Base-by-base conservation (phyloP, 2,888 invertebrate genomes). In the Pseudoips prasinana region DNA sequence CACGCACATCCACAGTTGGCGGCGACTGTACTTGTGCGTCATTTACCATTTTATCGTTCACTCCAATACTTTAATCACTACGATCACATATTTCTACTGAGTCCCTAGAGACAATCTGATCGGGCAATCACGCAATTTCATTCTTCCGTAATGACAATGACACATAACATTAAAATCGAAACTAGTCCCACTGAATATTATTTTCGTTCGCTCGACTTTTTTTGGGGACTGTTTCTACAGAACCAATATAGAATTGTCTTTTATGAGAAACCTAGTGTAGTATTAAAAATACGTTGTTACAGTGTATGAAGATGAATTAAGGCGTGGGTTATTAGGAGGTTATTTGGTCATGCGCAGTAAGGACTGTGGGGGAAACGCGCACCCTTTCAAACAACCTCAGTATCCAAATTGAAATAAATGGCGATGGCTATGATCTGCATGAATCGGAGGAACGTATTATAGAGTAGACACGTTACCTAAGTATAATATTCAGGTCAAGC, bases 261-360 rank as follows among this genome's bases (percentile, higher is more conserved):
- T n/a, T n/a, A n/a, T n/a, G n/a, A n/a, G 14, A 14, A 14, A 14
- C 14, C 2, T 14, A 14, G 3, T 14, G 14, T 14, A 5, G 2
- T 14, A 14, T 5, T 3, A 14, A 14, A 14, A 5, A 59, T 53
- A 66, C 64, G 65, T 68, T 65, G 60, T 51, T 64, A 64, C 56
- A 71, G 68, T 68, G 58, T 69, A 67, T 69, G 73, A 70, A 63
- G 70, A 69, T 72, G 71, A 69, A 64, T 69, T 56, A 62, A 83
- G 80, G 82, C 77, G 83, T 84, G 84, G 80, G 83, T 76, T 75
- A 73, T 76, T 20, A 74, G 76, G 78, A 82, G 82, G 82, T 85
- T 85, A 81, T 77, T 81, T 77, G 79, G 77, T 76, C 88, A 71
- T 88, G 88, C 88, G 88, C 86, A 81, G 25, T 76, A 45, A 19